A percentile compares a stretch with the other conserved stretches of the same genome.
Conservation (phyloP, 2,113 vertebrate genomes). For the Microcebus lehilahytsara region DNA sequence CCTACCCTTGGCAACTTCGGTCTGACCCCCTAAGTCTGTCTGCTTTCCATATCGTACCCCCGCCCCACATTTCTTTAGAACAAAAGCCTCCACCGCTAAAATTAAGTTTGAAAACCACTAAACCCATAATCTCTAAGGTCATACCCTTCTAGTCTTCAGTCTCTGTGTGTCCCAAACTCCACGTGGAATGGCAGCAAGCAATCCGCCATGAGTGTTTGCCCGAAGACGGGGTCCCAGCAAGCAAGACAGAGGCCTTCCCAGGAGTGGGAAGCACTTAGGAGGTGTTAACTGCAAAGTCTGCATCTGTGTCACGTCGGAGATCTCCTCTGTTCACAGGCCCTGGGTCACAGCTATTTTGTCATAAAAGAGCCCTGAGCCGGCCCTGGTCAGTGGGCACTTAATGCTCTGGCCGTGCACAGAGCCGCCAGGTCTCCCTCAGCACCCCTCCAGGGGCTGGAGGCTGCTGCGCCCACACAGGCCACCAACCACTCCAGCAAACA, state of each 20-base stretch:
- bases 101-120: background rate
- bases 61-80: background rate
- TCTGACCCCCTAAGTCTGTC: background rate
- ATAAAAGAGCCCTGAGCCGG: background rate
- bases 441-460: background rate
- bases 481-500: rapidly evolving
- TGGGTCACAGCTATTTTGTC: background rate
- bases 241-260: background rate
- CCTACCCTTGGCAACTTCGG: too few species aligned
- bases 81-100: background rate
- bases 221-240: background rate
- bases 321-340: background rate
- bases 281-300: background rate
- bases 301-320: background rate
- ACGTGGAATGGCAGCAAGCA: background rate
- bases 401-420: background rate
- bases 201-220: background rate
- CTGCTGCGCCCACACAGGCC: background rate
- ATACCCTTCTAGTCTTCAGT: background rate
- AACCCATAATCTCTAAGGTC: background rate
- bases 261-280: background rate
- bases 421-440: background rate
- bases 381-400: background rate
- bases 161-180: background rate
- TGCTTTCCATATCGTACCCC: background rate